Evolutionary conservation across 2,113 vertebrate genomes (phyloP), one percentile per base, ranked within the genome.

Genomic region (Calonectris borealis): DNA sequence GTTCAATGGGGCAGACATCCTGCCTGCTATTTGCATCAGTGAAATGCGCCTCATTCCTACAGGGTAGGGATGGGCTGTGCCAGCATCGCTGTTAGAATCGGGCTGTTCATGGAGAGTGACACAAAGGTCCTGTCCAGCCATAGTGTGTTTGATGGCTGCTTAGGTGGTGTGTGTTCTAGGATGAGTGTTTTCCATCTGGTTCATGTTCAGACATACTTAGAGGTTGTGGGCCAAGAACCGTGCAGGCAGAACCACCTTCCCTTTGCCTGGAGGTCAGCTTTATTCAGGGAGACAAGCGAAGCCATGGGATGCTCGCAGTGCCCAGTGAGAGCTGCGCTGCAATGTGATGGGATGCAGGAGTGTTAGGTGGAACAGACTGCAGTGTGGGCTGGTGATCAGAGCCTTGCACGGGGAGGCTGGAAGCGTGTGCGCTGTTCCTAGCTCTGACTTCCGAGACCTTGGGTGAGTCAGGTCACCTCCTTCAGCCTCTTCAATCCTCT

Each of bases 101-200:
- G 31, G 66, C 76, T 78, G 18, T 1, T 36, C n/a, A 3, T 7
- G 21, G 27, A 34, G 19, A n/a, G 31, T 0, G 0, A 44, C 65
- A 7, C 55, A 32, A 17, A 46, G 54, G 54, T 26, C 44, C 42
- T 2, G 2, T 4, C 60, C 90, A 90, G 94, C 65, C 54, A 6
- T 26, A 17, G 66, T 2, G 3, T 58, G 34, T 44, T 16, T 3
- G 16, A 1, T 3, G 54, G 86, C 61, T 49, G 86, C 71, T 10
- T 9, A 31, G 16, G 3, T 18, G 29, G 14, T 13, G 54, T 40
- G 46, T 76, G 61, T 22, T 69, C 65, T 29, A 11, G 64, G 64
- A 10, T 32, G 69, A 27, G 49, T 51, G 55, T 11, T 73, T 44
- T 49, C 57, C 49, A 21, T 17, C 70, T 34, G 24, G 51, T 42